A percentile compares a stretch with the other conserved stretches of the same genome.
Evolutionary conservation across 1,140 invertebrate species (phyloP).

Genomic region (Drosophila eugracilis): DNA sequence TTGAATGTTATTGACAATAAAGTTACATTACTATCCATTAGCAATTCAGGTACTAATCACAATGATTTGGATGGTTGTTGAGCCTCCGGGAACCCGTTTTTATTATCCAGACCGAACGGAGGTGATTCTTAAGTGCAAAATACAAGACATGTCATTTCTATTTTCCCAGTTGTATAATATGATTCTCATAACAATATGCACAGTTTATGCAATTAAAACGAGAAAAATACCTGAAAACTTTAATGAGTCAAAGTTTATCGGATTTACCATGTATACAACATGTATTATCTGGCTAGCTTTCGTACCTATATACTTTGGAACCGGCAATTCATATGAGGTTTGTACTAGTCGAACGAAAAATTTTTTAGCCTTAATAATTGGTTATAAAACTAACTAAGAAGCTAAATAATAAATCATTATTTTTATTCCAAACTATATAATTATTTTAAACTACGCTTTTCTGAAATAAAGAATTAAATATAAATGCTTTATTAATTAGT

Average conservation of each 20-base stretch:
- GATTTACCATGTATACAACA: constrained; percentile 95
- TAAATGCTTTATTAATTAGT: no score
- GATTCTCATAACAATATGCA: constrained; percentile 92
- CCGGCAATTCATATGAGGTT: constrained; percentile 86
- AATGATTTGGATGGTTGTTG: constrained; percentile 88
- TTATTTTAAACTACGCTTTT: no score
- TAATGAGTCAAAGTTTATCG: constrained; percentile 94
- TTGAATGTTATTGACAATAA: neutral
- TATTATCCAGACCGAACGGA: constrained; percentile 87
- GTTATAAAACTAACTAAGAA: no score
- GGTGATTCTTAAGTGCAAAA: constrained; percentile 90
- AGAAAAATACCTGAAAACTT: constrained; percentile 95
- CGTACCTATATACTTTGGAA: constrained; percentile 93
- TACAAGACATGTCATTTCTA: constrained; percentile 89
- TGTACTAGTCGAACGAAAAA: neutral
- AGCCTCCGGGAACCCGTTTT: constrained; percentile 88
- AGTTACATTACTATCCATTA: neutral
- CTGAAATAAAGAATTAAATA: no score
- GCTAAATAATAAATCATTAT: no score
- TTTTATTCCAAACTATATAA: no score
- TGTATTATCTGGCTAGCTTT: constrained; percentile 96
- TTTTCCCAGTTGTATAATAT: constrained; percentile 92
- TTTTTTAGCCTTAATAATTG: no score
- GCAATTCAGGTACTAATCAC: constrained; percentile 90
- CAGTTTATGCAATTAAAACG: constrained; percentile 94